Base-by-base conservation (phyloP, 2,888 invertebrate species). In the Chymomyza fuscimana region DNA sequence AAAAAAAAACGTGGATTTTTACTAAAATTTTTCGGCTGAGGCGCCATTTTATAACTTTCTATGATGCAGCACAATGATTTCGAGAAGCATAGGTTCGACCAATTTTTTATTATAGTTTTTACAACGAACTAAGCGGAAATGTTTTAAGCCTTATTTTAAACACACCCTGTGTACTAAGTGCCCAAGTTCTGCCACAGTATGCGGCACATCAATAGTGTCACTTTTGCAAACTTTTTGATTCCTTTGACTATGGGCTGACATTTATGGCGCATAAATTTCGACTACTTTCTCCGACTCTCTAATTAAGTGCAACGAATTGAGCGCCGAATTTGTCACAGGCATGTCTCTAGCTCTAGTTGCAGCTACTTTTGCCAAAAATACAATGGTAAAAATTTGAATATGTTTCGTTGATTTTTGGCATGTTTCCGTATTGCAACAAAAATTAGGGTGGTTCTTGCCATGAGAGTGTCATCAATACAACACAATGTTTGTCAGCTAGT, bases 281-380 rank as follows among this genome's bases (percentile, higher is more conserved):
- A 69, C 59, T 61, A 76, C 81, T 83, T 86, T 86, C 85, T 73
- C n/a, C 51, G 16, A 16, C 32, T 46, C 76, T 72, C 87, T 86
- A 84, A 84, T 84, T 84, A 84, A 87, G 83, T 87, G 88, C 86
- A 74, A 74, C 83, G 83, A 84, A 84, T 84, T 73, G 78, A 63
- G 15, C 25, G 2, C 5, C 25, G 58, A 19, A 58, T 58, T 58
- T 22, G 58, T 58, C 58, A 62, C 46, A 50, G 62, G 15, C 32
- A 36, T 22, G 7, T 40, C 54, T 62, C 40, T 46, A 58, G 58
- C 16, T 54, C 9, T 22, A 54, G 54, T 54, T 16, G 10, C 16
- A 54, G 54, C 54, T 15, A 54, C 16, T 16, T 54, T 19, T 19
- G 9, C 16, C 5, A 54, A 54, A 54, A 22, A 54, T 54, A 22